Evolutionary conservation across 2,888 invertebrate species (phyloP).

Genomic region (Lithophane socia): DNA sequence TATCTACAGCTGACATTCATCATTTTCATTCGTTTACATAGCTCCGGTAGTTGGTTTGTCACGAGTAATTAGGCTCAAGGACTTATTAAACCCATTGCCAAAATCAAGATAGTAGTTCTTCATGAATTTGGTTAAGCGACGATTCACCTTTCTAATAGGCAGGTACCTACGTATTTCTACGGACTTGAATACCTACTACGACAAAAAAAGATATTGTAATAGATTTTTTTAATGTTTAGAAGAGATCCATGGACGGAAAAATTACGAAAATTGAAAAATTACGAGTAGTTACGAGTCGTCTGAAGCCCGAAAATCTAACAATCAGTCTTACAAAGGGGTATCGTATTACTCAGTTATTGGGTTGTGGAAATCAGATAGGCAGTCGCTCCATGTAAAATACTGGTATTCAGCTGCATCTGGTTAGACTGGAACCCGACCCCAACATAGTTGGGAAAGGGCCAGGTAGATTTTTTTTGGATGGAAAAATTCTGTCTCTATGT

Average conservation of each 20-base stretch:
- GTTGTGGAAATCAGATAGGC: too few relatives aligned
- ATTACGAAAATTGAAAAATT: background rate
- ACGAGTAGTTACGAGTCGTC: too few relatives aligned
- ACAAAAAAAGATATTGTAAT: background rate
- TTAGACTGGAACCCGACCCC: too few relatives aligned
- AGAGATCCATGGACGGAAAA: background rate
- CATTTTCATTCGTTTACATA: slow-evolving; percentile 36
- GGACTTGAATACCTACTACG: background rate
- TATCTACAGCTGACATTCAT: slow-evolving; percentile 24
- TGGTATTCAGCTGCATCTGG: too few relatives aligned
- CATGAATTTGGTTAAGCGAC: slow-evolving; percentile 16
- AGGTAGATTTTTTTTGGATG: background rate
- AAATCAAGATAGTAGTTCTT: slow-evolving; percentile 34
- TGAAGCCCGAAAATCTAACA: too few relatives aligned
- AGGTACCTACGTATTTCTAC: background rate
- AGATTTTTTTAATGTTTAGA: background rate
- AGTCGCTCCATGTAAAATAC: too few relatives aligned
- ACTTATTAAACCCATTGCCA: slow-evolving; percentile 45
- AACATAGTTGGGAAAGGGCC: too few relatives aligned
- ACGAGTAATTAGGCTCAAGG: slow-evolving; percentile 56
- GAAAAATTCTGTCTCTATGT: background rate
- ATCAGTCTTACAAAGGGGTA: too few relatives aligned
- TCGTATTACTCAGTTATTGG: too few relatives aligned
- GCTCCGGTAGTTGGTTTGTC: slow-evolving; percentile 42
- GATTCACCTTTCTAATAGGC: slow-evolving; percentile 22